These are phyloP conservation scores for Anorthoa munda DNA, from an alignment of 2,888 invertebrate genomes.

Conservation along the genomic window DNA sequence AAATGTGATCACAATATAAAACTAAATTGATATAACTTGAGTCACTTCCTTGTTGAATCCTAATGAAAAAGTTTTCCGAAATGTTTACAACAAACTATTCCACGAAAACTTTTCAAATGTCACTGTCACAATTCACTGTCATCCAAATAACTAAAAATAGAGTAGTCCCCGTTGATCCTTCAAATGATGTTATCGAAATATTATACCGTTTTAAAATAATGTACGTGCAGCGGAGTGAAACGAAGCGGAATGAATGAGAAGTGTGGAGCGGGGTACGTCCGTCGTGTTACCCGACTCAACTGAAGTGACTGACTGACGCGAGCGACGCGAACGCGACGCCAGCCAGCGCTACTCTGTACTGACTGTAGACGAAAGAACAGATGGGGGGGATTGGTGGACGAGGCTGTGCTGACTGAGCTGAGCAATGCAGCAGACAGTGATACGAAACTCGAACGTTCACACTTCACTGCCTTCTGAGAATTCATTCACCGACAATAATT, in stretches of 20 bases:
- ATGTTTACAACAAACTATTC: constrained; percentile 33
- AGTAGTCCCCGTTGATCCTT: constrained; percentile 22
- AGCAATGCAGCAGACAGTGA: constrained; percentile 71
- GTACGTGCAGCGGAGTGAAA: constrained; percentile 20
- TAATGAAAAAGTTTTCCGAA: constrained; percentile 41
- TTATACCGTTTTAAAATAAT: background rate
- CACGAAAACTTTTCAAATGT: constrained; percentile 28
- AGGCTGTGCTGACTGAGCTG: constrained; percentile 60
- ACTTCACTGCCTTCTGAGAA: constrained; percentile 85
- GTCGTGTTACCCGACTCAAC: constrained; percentile 43
- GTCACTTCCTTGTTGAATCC: constrained; percentile 50
- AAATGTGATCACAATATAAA: constrained; percentile 47
- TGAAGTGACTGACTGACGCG: constrained; percentile 16
- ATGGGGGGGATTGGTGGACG: constrained; percentile 70
- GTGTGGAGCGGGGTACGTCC: constrained; percentile 2
- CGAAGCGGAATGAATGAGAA: constrained; percentile 39
- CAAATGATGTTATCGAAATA: constrained; percentile 3
- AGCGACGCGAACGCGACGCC: constrained; percentile 20
- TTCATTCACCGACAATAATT: constrained; percentile 82
- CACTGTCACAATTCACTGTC: constrained; percentile 50
- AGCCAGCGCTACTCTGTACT: constrained; percentile 43
- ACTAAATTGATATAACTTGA: constrained; percentile 21
- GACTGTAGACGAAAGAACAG: constrained; percentile 14
- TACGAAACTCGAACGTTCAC: constrained; percentile 81
- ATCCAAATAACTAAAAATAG: constrained; percentile 23